These are phyloP conservation scores for Leuciscus idus DNA, from an alignment of 2,113 vertebrate genomes.

Conservation along the genomic window DNA sequence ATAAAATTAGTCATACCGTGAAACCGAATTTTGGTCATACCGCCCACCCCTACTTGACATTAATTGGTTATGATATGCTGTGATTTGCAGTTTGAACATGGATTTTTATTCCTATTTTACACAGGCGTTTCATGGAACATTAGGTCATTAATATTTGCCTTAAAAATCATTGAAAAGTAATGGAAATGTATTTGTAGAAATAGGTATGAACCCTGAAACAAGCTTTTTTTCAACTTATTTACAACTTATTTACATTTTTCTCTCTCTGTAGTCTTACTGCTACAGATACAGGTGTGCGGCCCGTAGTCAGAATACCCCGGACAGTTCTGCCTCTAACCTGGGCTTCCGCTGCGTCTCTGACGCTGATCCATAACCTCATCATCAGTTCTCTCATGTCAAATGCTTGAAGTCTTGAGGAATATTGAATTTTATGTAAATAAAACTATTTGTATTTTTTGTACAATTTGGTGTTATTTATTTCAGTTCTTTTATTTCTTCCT, in stretches of 20 bases:
- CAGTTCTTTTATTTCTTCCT: neutral
- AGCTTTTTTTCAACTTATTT: neutral
- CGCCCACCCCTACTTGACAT: too few relatives aligned
- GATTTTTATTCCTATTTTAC: too few relatives aligned
- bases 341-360: slow-evolving; percentile 88
- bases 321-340: slow-evolving; percentile 95
- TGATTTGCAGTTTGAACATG: too few relatives aligned
- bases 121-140: too few relatives aligned
- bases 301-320: slow-evolving; percentile 93
- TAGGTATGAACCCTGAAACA: too few relatives aligned
- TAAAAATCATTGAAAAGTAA: too few relatives aligned
- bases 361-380: slow-evolving; percentile 24
- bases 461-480: neutral
- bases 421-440: neutral
- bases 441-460: neutral
- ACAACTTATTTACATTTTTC: neutral
- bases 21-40: too few relatives aligned
- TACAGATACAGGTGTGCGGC: slow-evolving; percentile 96
- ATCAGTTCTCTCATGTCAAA: neutral
- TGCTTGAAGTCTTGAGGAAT: neutral
- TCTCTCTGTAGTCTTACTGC: slow-evolving; percentile 86
- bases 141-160: too few relatives aligned
- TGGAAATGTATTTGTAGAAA: too few relatives aligned
- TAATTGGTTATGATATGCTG: too few relatives aligned
- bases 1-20: too few relatives aligned